These are phyloP conservation scores for Girardinichthys multiradiatus DNA, from an alignment of 2,113 vertebrate genomes.

Conservation along the genomic window DNA sequence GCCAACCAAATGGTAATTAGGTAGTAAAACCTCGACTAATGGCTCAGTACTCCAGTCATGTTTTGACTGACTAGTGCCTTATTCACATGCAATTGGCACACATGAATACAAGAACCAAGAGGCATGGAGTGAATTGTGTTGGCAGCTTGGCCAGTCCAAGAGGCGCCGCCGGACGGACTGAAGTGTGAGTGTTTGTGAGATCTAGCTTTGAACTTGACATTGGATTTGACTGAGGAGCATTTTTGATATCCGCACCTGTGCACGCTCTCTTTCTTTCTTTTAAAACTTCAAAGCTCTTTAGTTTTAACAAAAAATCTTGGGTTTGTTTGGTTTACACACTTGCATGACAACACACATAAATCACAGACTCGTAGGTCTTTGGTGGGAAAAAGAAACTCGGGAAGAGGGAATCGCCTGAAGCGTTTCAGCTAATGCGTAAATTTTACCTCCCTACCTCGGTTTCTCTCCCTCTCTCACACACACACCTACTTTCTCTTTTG, in stretches of 20 bases:
- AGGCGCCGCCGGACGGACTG: constrained; percentile 63
- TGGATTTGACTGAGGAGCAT: constrained; percentile 32
- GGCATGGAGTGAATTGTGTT: constrained; percentile 65
- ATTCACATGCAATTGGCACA: constrained; percentile 62
- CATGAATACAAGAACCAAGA: constrained; percentile 30
- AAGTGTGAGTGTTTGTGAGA: constrained; percentile 33
- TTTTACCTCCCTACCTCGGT: not conserved
- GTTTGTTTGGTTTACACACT: constrained; percentile 18
- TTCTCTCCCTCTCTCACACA: constrained; percentile 27
- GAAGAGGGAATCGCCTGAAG: constrained; percentile 59
- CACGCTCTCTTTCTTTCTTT: constrained; percentile 12
- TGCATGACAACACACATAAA: constrained; percentile 2
- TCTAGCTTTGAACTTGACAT: constrained; percentile 31
- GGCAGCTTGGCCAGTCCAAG: constrained; percentile 73
- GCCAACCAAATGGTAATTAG: constrained; percentile 57
- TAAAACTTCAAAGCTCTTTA: constrained; percentile 13
- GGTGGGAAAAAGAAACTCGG: constrained; percentile 27
- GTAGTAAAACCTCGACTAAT: constrained; percentile 62
- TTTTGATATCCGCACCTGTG: constrained; percentile 42
- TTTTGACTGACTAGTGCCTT: constrained; percentile 71
- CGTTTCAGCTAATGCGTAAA: constrained; percentile 51
- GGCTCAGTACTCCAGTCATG: constrained; percentile 69
- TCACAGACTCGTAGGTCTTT: constrained; percentile 1
- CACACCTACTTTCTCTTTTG: constrained; percentile 41
- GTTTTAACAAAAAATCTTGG: constrained; percentile 3